Evolutionary conservation across 2,797 vertebrate genomes (phyloP).

Genomic region (Platalea minor): DNA sequence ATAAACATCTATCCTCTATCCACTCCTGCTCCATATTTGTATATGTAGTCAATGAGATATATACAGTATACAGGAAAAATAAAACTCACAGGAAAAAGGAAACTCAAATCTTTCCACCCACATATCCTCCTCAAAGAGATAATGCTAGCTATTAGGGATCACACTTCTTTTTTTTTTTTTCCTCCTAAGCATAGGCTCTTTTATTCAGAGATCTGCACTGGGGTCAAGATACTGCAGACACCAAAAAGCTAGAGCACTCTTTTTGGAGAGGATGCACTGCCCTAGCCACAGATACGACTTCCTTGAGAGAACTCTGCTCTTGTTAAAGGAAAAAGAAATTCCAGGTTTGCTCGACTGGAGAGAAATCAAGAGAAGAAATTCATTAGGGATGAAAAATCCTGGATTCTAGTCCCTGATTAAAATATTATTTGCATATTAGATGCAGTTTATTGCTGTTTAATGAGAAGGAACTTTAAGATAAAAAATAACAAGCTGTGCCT

Average conservation of each 20-base stretch:
- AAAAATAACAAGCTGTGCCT: background rate
- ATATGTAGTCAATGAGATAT: background rate
- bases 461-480: background rate
- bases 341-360: background rate
- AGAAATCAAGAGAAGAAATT: background rate
- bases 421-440: background rate
- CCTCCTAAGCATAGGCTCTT: background rate
- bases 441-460: background rate
- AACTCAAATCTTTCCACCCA: background rate
- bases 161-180: background rate
- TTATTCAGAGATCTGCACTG: background rate
- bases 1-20: background rate
- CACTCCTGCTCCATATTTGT: background rate
- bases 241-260: background rate
- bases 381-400: background rate
- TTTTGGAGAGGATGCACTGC: background rate
- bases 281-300: background rate
- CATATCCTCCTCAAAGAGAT: background rate
- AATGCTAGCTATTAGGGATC: background rate
- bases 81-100: background rate
- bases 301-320: background rate
- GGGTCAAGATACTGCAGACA: background rate
- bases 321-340: background rate
- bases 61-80: background rate
- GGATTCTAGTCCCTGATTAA: background rate